phyloP scores from a whole-genome alignment of 2,888 invertebrate genomes.

The Trisateles emortualis region DNA sequence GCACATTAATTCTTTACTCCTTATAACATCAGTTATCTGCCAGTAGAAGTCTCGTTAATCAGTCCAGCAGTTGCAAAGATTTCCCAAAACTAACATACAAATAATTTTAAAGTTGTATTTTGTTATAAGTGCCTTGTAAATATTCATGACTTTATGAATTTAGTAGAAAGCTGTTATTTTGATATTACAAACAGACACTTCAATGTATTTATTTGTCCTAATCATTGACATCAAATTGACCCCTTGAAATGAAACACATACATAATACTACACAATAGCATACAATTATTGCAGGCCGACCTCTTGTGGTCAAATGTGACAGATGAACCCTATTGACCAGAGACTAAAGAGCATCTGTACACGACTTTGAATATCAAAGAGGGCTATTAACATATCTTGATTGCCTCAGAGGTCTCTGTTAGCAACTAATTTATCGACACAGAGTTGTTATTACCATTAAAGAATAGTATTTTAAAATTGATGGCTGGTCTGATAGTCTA shows the following conservation, averaged over 20 bases:
- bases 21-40: too few species aligned
- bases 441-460: constrained; percentile 46
- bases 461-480: neutral
- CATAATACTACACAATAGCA: neutral
- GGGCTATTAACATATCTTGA: constrained; percentile 74
- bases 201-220: too few species aligned
- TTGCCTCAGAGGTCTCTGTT: constrained; percentile 58
- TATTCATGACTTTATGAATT: too few species aligned
- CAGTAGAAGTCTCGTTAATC: too few species aligned
- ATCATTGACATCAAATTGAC: too few species aligned
- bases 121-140: too few species aligned
- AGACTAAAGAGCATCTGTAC: constrained; percentile 54
- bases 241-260: neutral
- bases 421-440: constrained; percentile 54
- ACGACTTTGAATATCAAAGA: constrained; percentile 72
- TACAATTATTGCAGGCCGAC: neutral
- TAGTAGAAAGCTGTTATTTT: too few species aligned
- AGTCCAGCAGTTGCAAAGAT: too few species aligned
- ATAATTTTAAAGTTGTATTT: too few species aligned
- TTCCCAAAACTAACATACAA: too few species aligned
- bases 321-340: constrained; percentile 48
- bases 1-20: too few species aligned
- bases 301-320: constrained; percentile 57
- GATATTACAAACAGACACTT: too few species aligned
- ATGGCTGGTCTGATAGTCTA: neutral